A percentile compares a stretch with the other conserved stretches of the same genome.
Evolutionary conservation across 2,888 invertebrate genomes (phyloP).

Genomic region (Drepanosiphum platanoidis): DNA sequence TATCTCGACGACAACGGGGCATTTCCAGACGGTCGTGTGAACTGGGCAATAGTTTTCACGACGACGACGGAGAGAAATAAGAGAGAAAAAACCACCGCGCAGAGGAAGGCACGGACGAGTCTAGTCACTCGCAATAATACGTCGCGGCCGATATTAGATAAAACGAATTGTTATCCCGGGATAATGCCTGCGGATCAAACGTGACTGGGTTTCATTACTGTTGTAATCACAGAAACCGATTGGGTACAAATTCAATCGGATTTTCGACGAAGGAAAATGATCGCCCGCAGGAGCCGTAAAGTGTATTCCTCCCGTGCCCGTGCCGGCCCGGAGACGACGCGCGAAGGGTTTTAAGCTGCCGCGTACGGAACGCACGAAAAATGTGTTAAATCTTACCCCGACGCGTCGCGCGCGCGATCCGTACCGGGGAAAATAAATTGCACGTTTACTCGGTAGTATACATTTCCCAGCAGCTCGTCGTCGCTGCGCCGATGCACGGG

Average conservation of each 20-base stretch:
- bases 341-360: neutral
- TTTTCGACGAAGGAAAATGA: constrained; percentile 26
- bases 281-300: constrained; percentile 17
- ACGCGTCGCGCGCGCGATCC: neutral
- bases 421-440: neutral
- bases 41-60: too few relatives aligned
- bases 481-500: neutral
- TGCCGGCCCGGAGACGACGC: neutral
- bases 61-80: too few relatives aligned
- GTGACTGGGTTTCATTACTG: constrained; percentile 56
- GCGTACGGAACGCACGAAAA: neutral
- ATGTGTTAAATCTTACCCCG: constrained; percentile 1
- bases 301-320: neutral
- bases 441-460: neutral
- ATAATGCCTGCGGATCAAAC: constrained; percentile 53
- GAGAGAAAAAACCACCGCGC: too few relatives aligned
- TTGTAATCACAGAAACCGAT: constrained; percentile 54
- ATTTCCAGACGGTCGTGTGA: too few relatives aligned
- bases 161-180: constrained; percentile 54
- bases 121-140: neutral
- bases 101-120: neutral
- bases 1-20: too few relatives aligned
- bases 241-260: constrained; percentile 55
- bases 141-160: constrained; percentile 5
- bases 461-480: neutral